Base-by-base conservation (phyloP, 2,113 vertebrate species). In the Eulemur macaco region DNA sequence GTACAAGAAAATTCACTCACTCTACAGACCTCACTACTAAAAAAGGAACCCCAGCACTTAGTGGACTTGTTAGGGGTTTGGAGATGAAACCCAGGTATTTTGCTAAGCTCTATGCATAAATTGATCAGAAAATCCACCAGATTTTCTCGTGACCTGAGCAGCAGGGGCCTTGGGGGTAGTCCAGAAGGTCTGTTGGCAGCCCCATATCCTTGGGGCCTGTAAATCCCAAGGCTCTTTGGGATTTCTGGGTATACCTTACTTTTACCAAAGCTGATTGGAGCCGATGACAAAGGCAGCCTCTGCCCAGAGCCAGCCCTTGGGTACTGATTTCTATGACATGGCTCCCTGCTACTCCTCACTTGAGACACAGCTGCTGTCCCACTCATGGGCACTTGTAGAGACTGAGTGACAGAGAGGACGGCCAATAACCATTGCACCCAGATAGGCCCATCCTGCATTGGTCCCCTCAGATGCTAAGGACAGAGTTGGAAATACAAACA, bases 121-220 rank as follows among this genome's bases (percentile, higher is more conserved):
- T 1, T 47, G 17, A 63, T 42, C 56, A 60, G 58, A 60, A 47
- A 60, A 60, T 27, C 25, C 58, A 58, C 23, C 8, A 37, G 5
- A 31, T 56, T 39, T 88, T 47, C 12, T 2, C 1, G 37, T 27
- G 6, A 13, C 23, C 34, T 63, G 10, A 10, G 14, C 9, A 29
- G 25, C 58, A 69, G 25, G 25, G 69, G 8, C 29, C 42, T 52
- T 23, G 15, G 11, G 64, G 42, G 2, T 25, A n/a, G 23, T 34
- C 15, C 82, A 37, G 68, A 2, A 39, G 63, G 73, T 14, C 1
- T 52, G 25, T 39, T 15, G 18, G 56, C 17, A 34, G 14, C 23
- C 23, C 25, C 63, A 60, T 69, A 1, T 0, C 3, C 0, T 31
- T 29, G n/a, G 8, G 42, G 29, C 10, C 58, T 0, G 0, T 14